Evolutionary conservation across 2,797 vertebrate genomes (phyloP).

Genomic region (Capromys pilorides): DNA sequence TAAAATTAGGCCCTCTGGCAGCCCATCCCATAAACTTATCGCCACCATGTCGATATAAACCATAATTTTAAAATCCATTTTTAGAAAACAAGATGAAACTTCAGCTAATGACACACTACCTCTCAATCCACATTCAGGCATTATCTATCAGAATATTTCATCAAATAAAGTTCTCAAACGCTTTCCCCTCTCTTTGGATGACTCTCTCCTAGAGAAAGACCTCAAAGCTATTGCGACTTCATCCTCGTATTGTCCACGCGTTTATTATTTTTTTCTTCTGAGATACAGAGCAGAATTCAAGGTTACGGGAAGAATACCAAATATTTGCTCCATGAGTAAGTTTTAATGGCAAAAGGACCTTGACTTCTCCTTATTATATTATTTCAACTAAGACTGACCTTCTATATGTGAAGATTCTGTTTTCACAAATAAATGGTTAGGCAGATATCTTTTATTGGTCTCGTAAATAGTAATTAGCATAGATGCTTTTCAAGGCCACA

Average conservation of each 20-base stretch:
- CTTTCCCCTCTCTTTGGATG: slow-evolving; percentile 53
- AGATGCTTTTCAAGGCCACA: slow-evolving; percentile 83
- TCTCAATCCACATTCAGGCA: neutral
- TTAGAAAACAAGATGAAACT: slow-evolving; percentile 3
- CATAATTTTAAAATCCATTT: neutral
- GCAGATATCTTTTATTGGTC: slow-evolving; percentile 82
- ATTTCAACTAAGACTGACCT: slow-evolving; percentile 86
- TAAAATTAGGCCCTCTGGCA: neutral
- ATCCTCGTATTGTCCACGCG: slow-evolving; percentile 31
- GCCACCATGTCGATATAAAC: neutral
- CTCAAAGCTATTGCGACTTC: slow-evolving; percentile 75
- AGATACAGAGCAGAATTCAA: slow-evolving; percentile 79
- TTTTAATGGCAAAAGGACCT: slow-evolving; percentile 85
- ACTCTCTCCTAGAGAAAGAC: slow-evolving; percentile 77
- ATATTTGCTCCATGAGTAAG: slow-evolving; percentile 79
- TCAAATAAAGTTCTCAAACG: neutral
- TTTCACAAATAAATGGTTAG: slow-evolving; percentile 83
- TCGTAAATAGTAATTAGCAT: slow-evolving; percentile 83
- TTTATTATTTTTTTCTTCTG: slow-evolving; percentile 71
- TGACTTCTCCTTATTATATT: slow-evolving; percentile 84
- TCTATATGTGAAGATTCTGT: slow-evolving; percentile 84
- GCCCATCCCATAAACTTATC: neutral
- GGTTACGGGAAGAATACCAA: slow-evolving; percentile 83
- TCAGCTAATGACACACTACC: neutral
- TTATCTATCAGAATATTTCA: neutral